Percentiles rank a stretch among this genome's conserved stretches.
These are phyloP conservation scores for Syndactyla subalaris DNA, from an alignment of 2,797 vertebrate species.

Conservation along the genomic window DNA sequence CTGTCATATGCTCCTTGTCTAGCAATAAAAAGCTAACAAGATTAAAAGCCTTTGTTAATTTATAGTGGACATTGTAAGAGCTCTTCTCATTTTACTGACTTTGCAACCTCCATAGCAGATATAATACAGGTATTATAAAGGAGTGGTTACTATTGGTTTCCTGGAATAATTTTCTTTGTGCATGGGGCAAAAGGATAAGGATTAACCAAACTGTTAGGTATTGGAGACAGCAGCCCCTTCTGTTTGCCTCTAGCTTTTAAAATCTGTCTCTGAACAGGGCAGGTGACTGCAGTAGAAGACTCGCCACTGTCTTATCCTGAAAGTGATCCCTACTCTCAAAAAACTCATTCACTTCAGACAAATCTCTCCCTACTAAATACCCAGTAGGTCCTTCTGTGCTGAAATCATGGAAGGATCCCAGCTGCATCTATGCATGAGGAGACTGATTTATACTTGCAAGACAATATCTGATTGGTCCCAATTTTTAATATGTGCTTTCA, in stretches of 20 bases:
- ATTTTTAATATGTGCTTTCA: background rate
- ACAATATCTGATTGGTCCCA: fast-evolving
- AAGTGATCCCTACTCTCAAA: background rate
- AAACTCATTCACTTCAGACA: background rate
- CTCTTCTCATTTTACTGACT: conserved; percentile 3
- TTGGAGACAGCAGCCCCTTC: background rate
- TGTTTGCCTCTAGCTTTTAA: background rate
- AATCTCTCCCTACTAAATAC: background rate
- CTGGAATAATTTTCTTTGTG: conserved; percentile 28
- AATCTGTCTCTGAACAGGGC: background rate
- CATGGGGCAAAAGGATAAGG: background rate
- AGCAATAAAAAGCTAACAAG: conserved; percentile 6
- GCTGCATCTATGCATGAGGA: background rate
- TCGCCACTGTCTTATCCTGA: background rate
- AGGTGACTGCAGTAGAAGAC: background rate
- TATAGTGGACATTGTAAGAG: background rate
- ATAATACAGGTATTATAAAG: conserved; percentile 28
- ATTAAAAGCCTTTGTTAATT: background rate
- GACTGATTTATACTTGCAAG: background rate
- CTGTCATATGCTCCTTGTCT: conserved; percentile 32
- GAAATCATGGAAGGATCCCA: background rate
- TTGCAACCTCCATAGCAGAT: background rate
- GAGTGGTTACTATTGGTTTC: background rate
- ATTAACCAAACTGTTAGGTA: conserved; percentile 17
- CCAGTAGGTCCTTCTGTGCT: background rate